Base-by-base conservation (phyloP, 2,888 invertebrate genomes). In the Drosophila austrosaltans region DNA sequence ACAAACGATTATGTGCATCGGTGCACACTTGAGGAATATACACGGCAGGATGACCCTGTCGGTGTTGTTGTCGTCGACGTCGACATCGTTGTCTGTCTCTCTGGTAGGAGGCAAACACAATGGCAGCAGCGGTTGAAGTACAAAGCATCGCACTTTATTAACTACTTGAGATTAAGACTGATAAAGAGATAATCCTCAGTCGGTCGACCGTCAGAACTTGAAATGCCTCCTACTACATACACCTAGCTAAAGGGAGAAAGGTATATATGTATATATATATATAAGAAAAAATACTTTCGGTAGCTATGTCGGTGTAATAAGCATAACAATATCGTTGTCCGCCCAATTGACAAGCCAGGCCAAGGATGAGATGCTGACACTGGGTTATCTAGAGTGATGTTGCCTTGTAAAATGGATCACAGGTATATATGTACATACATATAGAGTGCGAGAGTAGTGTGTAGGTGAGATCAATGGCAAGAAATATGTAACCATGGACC, bases 91-190 rank as follows among this genome's bases (percentile, higher is more conserved):
- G 66, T 66, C 57, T 16, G 16, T 16, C 16, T 16, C 16, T 61
- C 10, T 25, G 30, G 61, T 48, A 44, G 28, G 20, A 28, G 42
- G 16, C 53, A 39, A 42, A 75, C 78, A 89, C 87, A 90, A 89
- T 82, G 76, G 75, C 66, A 79, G 75, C 66, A 79, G 84, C 90
- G 90, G 90, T 79, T 78, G 77, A 82, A 90, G 84, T 84, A 91
- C 91, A 91, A 91, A 91, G 88, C 85, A 84, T 87, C 81, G 90
- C 91, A 91, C 91, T 91, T 90, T 91, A 91, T 91, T 90, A 91
- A 91, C 90, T 91, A 91, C 91, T 91, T 91, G 91, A 91, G 90
- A 91, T 91, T 91, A 91, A 79, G 83, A 76, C 91, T 90, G 90
- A 91, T 91, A 91, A 91, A 87, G 85, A 90, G 91, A 90, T 91